phyloP scores from a whole-genome alignment of 1,140 invertebrate genomes.

The Pinna nobilis region DNA sequence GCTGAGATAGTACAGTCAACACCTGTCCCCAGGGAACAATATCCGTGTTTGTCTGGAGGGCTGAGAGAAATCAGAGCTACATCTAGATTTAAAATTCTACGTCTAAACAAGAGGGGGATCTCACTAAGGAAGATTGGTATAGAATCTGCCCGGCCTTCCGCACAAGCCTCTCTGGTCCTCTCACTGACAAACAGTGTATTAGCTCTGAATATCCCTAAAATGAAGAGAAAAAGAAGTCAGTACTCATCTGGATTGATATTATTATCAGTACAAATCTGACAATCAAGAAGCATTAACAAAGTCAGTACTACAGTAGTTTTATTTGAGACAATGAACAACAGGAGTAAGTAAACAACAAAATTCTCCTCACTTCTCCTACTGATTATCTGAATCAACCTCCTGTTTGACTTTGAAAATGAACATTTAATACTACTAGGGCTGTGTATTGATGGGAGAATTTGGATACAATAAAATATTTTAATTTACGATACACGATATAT shows the following conservation, averaged over 20 bases:
- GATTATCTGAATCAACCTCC: too few relatives aligned
- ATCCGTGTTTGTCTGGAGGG: conserved; percentile 92
- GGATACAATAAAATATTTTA: too few relatives aligned
- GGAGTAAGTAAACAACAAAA: too few relatives aligned
- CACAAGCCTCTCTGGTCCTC: conserved; percentile 88
- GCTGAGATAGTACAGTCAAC: conserved; percentile 93
- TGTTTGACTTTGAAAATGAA: too few relatives aligned
- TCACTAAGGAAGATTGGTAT: conserved; percentile 95
- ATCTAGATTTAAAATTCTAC: conserved; percentile 88
- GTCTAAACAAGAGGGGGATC: conserved; percentile 91
- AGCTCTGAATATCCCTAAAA: conserved; percentile 84
- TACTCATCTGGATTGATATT: neutral
- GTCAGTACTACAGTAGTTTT: neutral
- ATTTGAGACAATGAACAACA: too few relatives aligned
- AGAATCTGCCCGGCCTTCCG: conserved; percentile 88
- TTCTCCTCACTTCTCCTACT: too few relatives aligned
- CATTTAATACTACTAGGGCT: too few relatives aligned
- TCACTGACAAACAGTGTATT: conserved; percentile 91
- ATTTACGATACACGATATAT: too few relatives aligned
- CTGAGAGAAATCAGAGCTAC: conserved; percentile 89
- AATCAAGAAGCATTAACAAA: neutral
- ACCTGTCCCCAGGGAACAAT: conserved; percentile 92
- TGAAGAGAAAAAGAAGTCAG: conserved; percentile 30
- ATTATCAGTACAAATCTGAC: neutral
- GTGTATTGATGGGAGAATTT: too few relatives aligned